These are phyloP conservation scores for Mercenaria mercenaria DNA, from an alignment of 1,140 invertebrate species.

Conservation along the genomic window DNA sequence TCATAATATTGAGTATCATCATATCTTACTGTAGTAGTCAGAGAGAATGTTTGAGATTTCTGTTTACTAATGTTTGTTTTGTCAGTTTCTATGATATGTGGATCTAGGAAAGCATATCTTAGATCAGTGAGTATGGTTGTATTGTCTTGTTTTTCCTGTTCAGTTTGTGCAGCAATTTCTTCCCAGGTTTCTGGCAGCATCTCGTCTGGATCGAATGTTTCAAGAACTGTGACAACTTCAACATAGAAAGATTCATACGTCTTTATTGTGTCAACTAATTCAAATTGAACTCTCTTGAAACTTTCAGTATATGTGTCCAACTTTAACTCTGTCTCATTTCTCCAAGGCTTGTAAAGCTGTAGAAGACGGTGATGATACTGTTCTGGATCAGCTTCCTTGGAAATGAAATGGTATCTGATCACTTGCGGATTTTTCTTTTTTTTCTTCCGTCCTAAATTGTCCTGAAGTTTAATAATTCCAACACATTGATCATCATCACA, in stretches of 20 bases:
- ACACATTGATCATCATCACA: neutral
- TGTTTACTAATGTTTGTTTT: too few relatives aligned
- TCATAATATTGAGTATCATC: constrained; percentile 17
- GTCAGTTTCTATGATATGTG: constrained; percentile 23
- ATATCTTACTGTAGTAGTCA: too few relatives aligned
- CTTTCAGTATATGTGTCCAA: neutral
- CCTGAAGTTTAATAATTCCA: neutral
- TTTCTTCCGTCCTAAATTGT: constrained; percentile 23
- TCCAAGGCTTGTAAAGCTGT: too few relatives aligned
- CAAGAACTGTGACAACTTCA: constrained; percentile 32
- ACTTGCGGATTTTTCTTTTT: constrained; percentile 18
- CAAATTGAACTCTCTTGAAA: constrained; percentile 15
- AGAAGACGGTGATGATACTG: too few relatives aligned
- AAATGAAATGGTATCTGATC: constrained; percentile 16
- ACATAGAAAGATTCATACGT: constrained; percentile 40
- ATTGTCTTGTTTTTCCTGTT: constrained; percentile 47
- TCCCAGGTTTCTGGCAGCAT: constrained; percentile 49
- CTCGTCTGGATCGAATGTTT: constrained; percentile 54
- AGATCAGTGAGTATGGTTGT: neutral
- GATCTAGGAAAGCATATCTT: neutral
- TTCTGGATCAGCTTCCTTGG: too few relatives aligned
- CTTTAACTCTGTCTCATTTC: constrained; percentile 1
- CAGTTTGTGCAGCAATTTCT: constrained; percentile 10
- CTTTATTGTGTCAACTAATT: constrained; percentile 23
- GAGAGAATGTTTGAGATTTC: too few relatives aligned